Percentiles rank a stretch among this genome's conserved stretches.
Evolutionary conservation across 2,888 invertebrate species (phyloP).

Genomic region (Cordilura impudica): DNA sequence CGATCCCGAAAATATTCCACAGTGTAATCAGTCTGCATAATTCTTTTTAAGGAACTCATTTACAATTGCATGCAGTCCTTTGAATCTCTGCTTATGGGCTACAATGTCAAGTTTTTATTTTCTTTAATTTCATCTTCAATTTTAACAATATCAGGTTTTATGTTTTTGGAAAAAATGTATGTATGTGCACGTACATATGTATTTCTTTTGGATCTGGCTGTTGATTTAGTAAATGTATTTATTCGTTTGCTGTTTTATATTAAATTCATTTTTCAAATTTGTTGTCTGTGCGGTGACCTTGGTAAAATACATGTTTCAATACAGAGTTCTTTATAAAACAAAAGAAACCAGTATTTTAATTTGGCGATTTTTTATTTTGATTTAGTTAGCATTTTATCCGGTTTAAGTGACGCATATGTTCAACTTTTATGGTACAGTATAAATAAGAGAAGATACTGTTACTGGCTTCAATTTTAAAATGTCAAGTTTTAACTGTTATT

Average conservation of each 20-base stretch:
- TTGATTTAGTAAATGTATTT: conserved; percentile 19
- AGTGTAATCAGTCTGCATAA: too few species aligned
- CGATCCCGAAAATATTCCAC: too few species aligned
- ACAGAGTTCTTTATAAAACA: neutral
- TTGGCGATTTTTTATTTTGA: conserved; percentile 11
- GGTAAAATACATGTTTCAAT: conserved; percentile 31
- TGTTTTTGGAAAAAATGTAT: too few species aligned
- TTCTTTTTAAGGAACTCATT: too few species aligned
- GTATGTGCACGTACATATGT: too few species aligned
- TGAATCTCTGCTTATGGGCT: neutral
- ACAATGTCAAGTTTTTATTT: conserved; percentile 24
- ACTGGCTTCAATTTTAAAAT: conserved; percentile 17
- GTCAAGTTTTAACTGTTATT: conserved; percentile 25
- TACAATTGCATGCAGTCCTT: too few species aligned
- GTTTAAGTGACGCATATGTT: conserved; percentile 19
- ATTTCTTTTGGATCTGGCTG: conserved; percentile 23
- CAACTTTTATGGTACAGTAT: conserved; percentile 2
- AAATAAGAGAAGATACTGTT: neutral
- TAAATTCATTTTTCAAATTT: conserved; percentile 44
- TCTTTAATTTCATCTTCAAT: conserved; percentile 31
- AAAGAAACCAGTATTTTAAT: conserved; percentile 52
- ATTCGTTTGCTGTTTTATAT: conserved; percentile 1
- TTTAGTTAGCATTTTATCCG: neutral
- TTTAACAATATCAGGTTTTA: conserved; percentile 52
- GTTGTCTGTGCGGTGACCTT: conserved; percentile 51